Evolutionary conservation across 2,797 vertebrate species (phyloP), one percentile per base, ranked within the genome.

Genomic region (Danio tinwini): DNA sequence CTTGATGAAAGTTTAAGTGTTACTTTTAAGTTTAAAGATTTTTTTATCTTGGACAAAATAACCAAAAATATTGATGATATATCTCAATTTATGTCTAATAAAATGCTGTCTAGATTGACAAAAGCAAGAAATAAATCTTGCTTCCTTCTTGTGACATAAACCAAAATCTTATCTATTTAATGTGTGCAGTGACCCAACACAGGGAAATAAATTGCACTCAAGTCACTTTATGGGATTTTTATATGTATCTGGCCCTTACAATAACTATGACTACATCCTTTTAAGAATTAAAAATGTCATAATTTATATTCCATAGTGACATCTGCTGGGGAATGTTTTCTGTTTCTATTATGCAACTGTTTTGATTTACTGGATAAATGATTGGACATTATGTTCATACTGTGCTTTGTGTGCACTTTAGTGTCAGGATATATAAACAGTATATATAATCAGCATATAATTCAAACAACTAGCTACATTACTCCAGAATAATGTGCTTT

Each of bases 341-440:
- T 14, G 16, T 68, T 68, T 68, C 40, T 59, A 58, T 68, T 77
- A 68, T 47, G 64, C 11, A 59, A 39, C 58, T 58, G 40, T 10
- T 76, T 67, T 58, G 52, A 68, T 77, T 68, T 1, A 56, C 17
- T 47, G 14, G 17, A 56, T 56, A 14, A 45, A 65, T 65, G 50
- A 76, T 65, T 76, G 52, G 50, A 56, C 14, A 58, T 39, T 17
- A 59, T 39, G 42, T 59, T 47, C 40, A 53, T 44, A 13, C 61
- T 53, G n/a, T 61, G 16, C 19, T 74, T 58, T 74, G 42, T 67
- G 61, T 45, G 50, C 50, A 55, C n/a, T 62, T 40, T 11, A 62
- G 72, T 74, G 72, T 62, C 58, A 74, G 72, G 50, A 62, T 49
- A 49, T 40, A 62, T 62, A 74, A 74, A 62, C 16, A 70, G 67